Evolutionary conservation across 2,113 vertebrate species (phyloP), one percentile per base, ranked within the genome.

Genomic region (Xenus cinereus): DNA sequence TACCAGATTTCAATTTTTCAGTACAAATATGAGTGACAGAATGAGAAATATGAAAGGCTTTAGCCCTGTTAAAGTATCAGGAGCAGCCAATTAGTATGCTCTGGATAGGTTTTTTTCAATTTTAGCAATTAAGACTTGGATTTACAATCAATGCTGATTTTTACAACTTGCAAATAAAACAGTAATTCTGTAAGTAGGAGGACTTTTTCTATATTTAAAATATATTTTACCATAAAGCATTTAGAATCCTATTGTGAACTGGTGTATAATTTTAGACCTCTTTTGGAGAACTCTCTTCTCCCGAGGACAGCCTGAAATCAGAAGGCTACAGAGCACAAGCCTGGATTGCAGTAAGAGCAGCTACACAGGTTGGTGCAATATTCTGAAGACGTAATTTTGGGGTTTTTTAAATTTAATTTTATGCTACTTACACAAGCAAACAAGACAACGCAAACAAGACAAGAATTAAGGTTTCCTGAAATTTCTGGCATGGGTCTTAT

Each of bases 271-370:
- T 97, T 94, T 93, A 98, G 98, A 20, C 3, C 43, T 8, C 15
- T 93, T 39, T 46, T 56, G 92, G 23, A 96, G 84, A 76, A 24
- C 35, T 16, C 3, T 88, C 48, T 79, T 8, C 53, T 74, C 35
- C 73, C 79, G 97, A 92, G 16, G 78, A 96, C 51, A 12, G 59
- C 60, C 24, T 93, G 64, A 63, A 30, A 72, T 60, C 57, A 68
- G 98, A 98, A 77, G 53, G 76, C 26, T 97, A 93, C 73, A 97
- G 57, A 86, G 72, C 97, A 41, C 95, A 98, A 90, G 98, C 98
- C 93, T 99, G 99, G 98, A 97, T 98, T 94, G 98, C 98, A 80
- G 39, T 99, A 78, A 97, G 98, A 96, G 98, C 98, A 73, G 99
- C 99, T 77, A 77, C 97, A 62, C 98, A 98, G 98, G 99, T 99